These are phyloP conservation scores for Cistogaster globosa DNA, from an alignment of 2,888 invertebrate genomes.

Conservation along the genomic window DNA sequence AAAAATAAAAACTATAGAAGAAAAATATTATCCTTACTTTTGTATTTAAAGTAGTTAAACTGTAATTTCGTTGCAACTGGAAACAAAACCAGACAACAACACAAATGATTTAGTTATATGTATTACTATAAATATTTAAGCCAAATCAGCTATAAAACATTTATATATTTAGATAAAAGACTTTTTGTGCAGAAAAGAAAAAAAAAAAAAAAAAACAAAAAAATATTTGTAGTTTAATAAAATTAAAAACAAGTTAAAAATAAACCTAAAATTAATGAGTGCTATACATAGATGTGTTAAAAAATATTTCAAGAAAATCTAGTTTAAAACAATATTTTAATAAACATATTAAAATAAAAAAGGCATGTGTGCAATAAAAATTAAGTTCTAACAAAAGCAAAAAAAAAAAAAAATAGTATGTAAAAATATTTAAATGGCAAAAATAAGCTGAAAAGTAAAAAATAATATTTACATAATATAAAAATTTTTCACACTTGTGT, in stretches of 20 bases:
- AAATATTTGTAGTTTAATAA: conserved; percentile 50
- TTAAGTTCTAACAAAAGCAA: conserved; percentile 23
- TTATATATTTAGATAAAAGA: conserved; percentile 59
- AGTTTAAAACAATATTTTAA: conserved; percentile 39
- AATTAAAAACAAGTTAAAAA: conserved; percentile 11
- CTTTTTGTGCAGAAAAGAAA: conserved; percentile 38
- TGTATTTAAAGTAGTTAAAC: conserved; percentile 26
- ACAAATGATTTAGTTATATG: conserved; percentile 44
- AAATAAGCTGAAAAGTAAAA: conserved; percentile 36
- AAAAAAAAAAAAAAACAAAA: not conserved
- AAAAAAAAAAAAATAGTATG: conserved; percentile 21
- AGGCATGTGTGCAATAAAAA: conserved; percentile 66
- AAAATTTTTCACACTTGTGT: conserved; percentile 45
- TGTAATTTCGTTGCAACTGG: not conserved
- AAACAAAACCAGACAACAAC: not conserved
- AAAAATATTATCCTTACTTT: not conserved
- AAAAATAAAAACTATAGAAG: not conserved
- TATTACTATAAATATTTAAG: conserved; percentile 40
- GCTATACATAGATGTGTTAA: conserved; percentile 70
- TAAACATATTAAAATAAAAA: conserved; percentile 1
- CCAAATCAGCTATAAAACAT: conserved; percentile 34
- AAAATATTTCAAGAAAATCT: conserved; percentile 46
- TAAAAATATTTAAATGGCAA: conserved; percentile 50
- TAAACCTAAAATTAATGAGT: conserved; percentile 50
- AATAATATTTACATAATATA: not conserved